Evolutionary conservation across 1,140 invertebrate species (phyloP).

Genomic region (Ericerus pela): DNA sequence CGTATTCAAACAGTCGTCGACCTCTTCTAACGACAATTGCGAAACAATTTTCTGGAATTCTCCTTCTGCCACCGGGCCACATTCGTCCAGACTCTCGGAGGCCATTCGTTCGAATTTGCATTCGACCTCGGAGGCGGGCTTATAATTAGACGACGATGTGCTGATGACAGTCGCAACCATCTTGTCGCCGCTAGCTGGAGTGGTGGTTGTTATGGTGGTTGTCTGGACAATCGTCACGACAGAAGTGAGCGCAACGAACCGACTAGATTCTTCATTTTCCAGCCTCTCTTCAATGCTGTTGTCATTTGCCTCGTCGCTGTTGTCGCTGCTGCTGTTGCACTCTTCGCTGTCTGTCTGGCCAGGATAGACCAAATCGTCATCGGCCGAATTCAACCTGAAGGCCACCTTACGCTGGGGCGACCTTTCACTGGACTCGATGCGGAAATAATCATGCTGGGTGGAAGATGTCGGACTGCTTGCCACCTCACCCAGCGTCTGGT

Average conservation of each 20-base stretch:
- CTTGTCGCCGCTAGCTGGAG: neutral
- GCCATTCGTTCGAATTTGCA: conserved; percentile 41
- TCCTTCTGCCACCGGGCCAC: conserved; percentile 24
- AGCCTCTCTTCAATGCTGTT: neutral
- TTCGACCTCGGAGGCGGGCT: conserved; percentile 38
- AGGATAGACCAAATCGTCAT: conserved; percentile 16
- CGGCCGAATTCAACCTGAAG: conserved; percentile 17
- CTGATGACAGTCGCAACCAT: neutral
- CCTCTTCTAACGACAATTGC: conserved; percentile 35
- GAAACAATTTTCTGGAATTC: conserved; percentile 36
- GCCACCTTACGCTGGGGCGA: conserved; percentile 12
- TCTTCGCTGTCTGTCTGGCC: conserved; percentile 14
- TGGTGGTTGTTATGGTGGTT: neutral
- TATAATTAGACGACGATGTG: neutral
- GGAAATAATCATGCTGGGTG: conserved; percentile 13
- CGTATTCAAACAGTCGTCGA: conserved; percentile 32
- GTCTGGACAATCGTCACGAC: neutral
- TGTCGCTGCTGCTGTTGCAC: neutral
- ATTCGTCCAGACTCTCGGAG: conserved; percentile 30
- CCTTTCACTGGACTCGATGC: conserved; percentile 13
- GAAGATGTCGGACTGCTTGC: too few species aligned
- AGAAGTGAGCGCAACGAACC: too few species aligned
- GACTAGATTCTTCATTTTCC: too few species aligned
- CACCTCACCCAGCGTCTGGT: too few species aligned
- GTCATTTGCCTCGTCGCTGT: neutral